A percentile compares a stretch with the other conserved stretches of the same genome.
These are phyloP conservation scores for Melanogrammus aeglefinus DNA, from an alignment of 2,797 vertebrate genomes.

Conservation along the genomic window DNA sequence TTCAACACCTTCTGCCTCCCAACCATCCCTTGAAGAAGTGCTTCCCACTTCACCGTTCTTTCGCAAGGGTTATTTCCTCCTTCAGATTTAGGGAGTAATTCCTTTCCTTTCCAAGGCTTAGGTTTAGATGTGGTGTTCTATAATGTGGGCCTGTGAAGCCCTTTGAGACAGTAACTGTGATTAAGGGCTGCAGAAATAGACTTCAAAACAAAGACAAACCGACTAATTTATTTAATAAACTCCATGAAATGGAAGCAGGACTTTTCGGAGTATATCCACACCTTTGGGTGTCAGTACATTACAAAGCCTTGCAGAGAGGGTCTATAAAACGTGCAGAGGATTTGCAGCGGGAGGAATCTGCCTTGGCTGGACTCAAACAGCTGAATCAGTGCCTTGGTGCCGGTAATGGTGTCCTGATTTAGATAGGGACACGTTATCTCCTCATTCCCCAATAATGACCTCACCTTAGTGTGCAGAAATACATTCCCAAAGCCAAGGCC, in stretches of 20 bases:
- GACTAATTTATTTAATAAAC: background rate
- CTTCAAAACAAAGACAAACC: background rate
- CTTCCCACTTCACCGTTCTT: background rate
- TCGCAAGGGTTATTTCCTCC: background rate
- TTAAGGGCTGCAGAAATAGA: background rate
- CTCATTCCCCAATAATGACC: conserved; percentile 61
- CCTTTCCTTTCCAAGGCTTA: background rate
- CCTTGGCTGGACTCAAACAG: background rate
- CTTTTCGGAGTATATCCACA: background rate
- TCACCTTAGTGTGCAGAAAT: conserved; percentile 37
- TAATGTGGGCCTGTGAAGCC: background rate
- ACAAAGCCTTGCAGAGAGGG: background rate
- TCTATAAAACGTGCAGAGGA: background rate
- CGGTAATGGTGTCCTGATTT: conserved; percentile 38
- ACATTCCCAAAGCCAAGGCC: conserved; percentile 39
- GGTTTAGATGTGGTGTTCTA: background rate
- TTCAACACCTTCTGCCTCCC: background rate
- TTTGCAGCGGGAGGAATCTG: background rate
- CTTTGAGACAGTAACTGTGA: background rate
- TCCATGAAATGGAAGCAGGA: background rate
- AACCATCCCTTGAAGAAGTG: background rate
- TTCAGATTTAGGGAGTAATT: background rate
- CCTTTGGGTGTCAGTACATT: background rate
- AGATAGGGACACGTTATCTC: conserved; percentile 54
- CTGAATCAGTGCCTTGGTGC: conserved; percentile 8